Evolutionary conservation across 2,113 vertebrate species (phyloP).

Genomic region (Toxotes chatareus): DNA sequence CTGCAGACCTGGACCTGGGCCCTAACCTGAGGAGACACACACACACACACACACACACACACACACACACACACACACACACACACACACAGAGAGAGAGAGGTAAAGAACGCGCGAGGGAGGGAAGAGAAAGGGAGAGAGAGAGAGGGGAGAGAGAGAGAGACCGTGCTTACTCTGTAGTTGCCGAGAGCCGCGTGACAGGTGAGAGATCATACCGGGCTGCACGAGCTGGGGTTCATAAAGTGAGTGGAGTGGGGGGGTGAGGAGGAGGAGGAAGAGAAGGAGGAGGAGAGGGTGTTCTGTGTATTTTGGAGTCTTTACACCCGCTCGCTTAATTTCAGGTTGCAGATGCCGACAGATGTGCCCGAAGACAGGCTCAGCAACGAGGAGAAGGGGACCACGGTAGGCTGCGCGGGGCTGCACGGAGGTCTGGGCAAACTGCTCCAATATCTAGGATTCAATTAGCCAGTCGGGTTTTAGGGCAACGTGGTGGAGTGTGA

Average conservation of each 20-base stretch:
- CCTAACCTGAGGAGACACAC: slow-evolving; percentile 34
- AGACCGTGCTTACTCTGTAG: slow-evolving; percentile 56
- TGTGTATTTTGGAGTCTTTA: slow-evolving; percentile 38
- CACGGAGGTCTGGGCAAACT: background rate
- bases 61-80: no score
- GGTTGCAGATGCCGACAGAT: slow-evolving; percentile 82
- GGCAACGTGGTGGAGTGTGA: background rate
- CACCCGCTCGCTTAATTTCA: slow-evolving; percentile 58
- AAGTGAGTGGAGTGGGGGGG: slow-evolving; percentile 40
- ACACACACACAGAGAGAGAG: background rate
- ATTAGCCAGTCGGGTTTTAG: background rate
- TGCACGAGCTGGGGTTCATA: slow-evolving; percentile 23
- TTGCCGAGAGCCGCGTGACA: slow-evolving; percentile 72
- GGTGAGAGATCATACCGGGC: slow-evolving; percentile 70
- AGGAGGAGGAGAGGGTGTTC: background rate
- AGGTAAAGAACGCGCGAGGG: no score
- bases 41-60: background rate
- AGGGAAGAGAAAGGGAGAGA: background rate
- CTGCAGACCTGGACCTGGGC: slow-evolving; percentile 46
- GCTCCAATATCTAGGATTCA: background rate
- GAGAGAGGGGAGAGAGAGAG: slow-evolving; percentile 11
- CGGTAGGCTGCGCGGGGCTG: slow-evolving; percentile 51
- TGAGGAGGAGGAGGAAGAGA: background rate
- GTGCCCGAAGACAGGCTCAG: slow-evolving; percentile 74
- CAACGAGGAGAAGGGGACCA: slow-evolving; percentile 63